Evolutionary conservation across 2,113 vertebrate species (phyloP).

Genomic region (Corythaeola cristata): DNA sequence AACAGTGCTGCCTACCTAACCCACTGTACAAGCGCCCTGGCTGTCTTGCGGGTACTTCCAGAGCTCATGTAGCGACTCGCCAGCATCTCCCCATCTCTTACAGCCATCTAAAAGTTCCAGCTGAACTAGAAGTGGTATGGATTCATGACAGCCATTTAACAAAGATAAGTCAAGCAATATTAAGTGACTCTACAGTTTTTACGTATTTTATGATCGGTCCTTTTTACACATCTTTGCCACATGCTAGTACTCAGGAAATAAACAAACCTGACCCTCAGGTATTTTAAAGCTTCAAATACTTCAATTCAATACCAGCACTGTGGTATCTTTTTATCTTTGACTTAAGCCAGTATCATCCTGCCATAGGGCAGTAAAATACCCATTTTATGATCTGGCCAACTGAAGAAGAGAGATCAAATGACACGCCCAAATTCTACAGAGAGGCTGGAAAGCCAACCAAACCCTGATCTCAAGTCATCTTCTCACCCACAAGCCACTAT

Average conservation of each 20-base stretch:
- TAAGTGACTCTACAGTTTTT: not conserved
- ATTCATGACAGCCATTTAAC: not conserved
- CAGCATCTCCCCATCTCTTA: not conserved
- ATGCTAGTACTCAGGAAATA: not conserved
- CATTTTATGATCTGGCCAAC: not conserved
- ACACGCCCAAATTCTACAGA: not conserved
- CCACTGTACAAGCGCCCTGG: fast-evolving
- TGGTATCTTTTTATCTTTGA: not conserved
- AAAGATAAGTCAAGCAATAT: not conserved
- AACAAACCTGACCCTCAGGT: fast-evolving
- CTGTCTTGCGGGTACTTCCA: not conserved
- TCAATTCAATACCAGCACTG: not conserved
- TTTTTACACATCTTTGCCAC: not conserved
- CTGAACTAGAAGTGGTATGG: not conserved
- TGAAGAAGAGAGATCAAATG: not conserved
- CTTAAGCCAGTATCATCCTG: not conserved
- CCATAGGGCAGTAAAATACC: not conserved
- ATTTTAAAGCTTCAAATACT: not conserved
- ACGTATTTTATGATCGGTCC: not conserved
- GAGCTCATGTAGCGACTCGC: fast-evolving
- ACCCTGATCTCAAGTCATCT: not conserved
- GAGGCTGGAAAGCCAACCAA: not conserved
- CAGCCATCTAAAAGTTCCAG: not conserved
- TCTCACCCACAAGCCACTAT: not conserved
- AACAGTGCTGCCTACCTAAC: not conserved